These are phyloP conservation scores for Parus major DNA, from an alignment of 2,113 vertebrate species.

Conservation along the genomic window DNA sequence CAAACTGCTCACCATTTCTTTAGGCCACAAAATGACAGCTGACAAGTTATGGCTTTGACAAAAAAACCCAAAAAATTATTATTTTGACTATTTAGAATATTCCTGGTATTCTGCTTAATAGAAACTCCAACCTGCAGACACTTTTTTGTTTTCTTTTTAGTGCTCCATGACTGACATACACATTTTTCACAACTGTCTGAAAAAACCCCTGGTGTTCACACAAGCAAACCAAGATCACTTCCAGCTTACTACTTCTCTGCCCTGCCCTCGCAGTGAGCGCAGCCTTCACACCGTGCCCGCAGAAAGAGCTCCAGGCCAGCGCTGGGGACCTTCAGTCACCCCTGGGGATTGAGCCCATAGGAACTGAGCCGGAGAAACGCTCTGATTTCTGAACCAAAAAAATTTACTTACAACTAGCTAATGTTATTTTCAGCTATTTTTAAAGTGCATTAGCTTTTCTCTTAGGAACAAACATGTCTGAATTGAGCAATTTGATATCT, in stretches of 20 bases:
- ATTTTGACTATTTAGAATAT: neutral
- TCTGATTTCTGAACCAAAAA: neutral
- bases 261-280: neutral
- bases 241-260: neutral
- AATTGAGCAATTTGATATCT: neutral
- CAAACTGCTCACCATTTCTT: accelerated
- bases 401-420: neutral
- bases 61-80: neutral
- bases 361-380: neutral
- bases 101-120: neutral
- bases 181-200: neutral
- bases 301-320: accelerated
- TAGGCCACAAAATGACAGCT: neutral
- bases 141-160: neutral
- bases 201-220: neutral
- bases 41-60: neutral
- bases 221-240: neutral
- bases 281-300: neutral
- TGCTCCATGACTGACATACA: neutral
- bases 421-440: neutral
- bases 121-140: neutral
- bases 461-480: neutral
- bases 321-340: accelerated
- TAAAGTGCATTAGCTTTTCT: neutral
- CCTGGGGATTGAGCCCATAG: accelerated